phyloP scores from a whole-genome alignment of 2,797 vertebrate genomes.

The Synanceia verrucosa region DNA sequence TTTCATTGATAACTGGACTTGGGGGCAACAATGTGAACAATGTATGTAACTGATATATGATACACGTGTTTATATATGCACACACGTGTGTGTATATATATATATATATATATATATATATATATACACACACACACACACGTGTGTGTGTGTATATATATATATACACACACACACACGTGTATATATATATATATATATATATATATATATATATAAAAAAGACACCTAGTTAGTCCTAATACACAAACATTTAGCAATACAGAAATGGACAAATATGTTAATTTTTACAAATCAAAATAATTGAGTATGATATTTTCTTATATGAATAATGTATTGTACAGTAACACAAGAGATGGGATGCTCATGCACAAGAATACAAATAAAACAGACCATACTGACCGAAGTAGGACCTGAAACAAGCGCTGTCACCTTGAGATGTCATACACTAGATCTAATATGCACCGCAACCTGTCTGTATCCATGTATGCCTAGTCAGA shows the following conservation, averaged over 20 bases:
- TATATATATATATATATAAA: no score
- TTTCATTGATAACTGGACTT: not conserved
- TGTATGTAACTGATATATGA: not conserved
- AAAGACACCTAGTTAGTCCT: not conserved
- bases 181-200: no score
- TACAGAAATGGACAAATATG: not conserved
- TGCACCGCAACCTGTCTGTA: not conserved
- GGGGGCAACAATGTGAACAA: not conserved
- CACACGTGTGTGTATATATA: no score
- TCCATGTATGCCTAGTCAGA: not conserved
- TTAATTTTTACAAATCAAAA: not conserved
- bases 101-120: no score
- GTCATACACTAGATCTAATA: constrained; percentile 5
- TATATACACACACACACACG: no score
- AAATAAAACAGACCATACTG: not conserved
- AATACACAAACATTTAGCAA: not conserved
- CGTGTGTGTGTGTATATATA: no score
- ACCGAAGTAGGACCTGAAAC: not conserved
- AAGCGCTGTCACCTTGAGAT: not conserved
- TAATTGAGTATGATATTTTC: not conserved
- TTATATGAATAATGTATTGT: not conserved
- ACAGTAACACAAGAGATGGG: not conserved
- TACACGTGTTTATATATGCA: no score
- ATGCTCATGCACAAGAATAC: not conserved
- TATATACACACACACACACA: not conserved